Conservation (phyloP, 1,140 invertebrate species). For the Vanessa tameamea region DNA sequence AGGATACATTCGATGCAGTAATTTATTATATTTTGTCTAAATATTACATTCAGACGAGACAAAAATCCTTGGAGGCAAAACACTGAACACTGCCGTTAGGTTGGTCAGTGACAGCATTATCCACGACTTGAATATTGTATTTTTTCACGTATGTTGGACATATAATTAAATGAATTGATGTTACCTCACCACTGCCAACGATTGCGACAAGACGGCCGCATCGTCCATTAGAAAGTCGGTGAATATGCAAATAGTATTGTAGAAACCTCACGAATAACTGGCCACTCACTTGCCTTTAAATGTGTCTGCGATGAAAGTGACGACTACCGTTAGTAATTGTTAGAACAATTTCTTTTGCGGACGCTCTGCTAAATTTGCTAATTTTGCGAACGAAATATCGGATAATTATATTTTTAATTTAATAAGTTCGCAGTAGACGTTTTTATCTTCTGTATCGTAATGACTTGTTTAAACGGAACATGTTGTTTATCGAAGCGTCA, state of each 20-base stretch:
- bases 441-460: constrained; percentile 23
- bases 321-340: constrained; percentile 75
- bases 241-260: constrained; percentile 81
- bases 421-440: background rate
- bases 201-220: constrained; percentile 76
- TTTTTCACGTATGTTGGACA: constrained; percentile 42
- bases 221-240: constrained; percentile 80
- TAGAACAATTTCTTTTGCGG: constrained; percentile 59
- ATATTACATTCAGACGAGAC: background rate
- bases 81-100: background rate
- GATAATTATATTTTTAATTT: background rate
- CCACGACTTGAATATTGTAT: constrained; percentile 52
- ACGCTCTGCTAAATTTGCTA: constrained; percentile 22
- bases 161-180: constrained; percentile 75
- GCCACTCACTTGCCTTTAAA: constrained; percentile 78
- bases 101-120: constrained; percentile 25
- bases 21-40: background rate
- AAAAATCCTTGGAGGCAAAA: background rate
- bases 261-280: constrained; percentile 80
- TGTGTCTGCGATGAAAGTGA: constrained; percentile 78
- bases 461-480: constrained; percentile 46
- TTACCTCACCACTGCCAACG: constrained; percentile 73
- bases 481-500: constrained; percentile 57
- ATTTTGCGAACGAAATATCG: background rate
- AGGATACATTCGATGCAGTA: constrained; percentile 44